Evolutionary conservation across 2,113 vertebrate genomes (phyloP).

Genomic region (Stigmatopora nigra): DNA sequence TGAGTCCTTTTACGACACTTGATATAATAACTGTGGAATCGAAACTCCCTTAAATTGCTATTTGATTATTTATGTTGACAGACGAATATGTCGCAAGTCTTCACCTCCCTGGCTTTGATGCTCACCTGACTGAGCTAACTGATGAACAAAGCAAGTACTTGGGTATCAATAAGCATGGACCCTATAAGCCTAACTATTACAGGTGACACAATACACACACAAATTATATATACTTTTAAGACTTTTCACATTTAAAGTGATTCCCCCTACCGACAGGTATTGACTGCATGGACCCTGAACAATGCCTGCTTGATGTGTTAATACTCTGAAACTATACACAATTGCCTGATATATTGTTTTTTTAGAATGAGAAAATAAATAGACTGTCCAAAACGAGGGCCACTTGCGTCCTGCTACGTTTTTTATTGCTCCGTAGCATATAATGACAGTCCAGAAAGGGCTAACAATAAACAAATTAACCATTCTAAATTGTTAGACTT

Average conservation of each 20-base stretch:
- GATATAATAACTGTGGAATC: not conserved
- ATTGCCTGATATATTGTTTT: not conserved
- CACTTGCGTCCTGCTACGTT: too few species aligned
- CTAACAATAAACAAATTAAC: not conserved
- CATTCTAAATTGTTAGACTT: too few species aligned
- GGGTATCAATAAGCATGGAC: conserved; percentile 50
- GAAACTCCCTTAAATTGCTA: not conserved
- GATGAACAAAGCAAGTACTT: conserved; percentile 55
- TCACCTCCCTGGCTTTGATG: conserved; percentile 50
- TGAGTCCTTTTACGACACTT: conserved; percentile 46
- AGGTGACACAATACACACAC: conserved; percentile 18
- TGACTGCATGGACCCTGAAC: conserved; percentile 7
- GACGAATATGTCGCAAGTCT: conserved; percentile 61
- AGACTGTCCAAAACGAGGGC: too few species aligned
- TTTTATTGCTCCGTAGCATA: too few species aligned
- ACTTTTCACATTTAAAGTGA: not conserved
- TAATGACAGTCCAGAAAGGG: not conserved
- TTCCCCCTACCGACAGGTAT: conserved; percentile 27
- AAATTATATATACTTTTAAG: too few species aligned
- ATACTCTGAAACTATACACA: not conserved
- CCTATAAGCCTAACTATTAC: conserved; percentile 59
- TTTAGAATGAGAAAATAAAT: too few species aligned
- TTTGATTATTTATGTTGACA: conserved; percentile 13
- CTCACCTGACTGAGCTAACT: conserved; percentile 55
- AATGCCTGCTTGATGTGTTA: not conserved